Evolutionary conservation across 1,140 invertebrate genomes (phyloP), one percentile per base, ranked within the genome.

Genomic region (Papilio helenus): DNA sequence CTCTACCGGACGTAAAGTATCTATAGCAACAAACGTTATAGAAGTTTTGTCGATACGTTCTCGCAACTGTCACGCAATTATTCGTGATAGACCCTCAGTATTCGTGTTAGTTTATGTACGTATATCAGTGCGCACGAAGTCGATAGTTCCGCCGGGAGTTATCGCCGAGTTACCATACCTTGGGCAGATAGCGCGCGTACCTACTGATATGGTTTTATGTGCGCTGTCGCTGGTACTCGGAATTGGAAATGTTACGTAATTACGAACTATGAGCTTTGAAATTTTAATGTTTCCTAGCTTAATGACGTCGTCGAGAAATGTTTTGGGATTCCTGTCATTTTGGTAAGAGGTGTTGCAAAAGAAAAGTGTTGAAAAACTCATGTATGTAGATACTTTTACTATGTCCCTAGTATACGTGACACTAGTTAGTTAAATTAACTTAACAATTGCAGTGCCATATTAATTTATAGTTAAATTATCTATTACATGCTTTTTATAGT

Each of bases 121-220:
- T 65, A 74, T 76, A 76, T 80, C 79, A 77, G 18, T 42, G 46
- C n/a, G 7, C 61, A 68, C 61, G 23, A 68, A 68, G 74, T 49
- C 46, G 65, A 80, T 80, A 80, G 72, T 72, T 80, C 65, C 23
- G 72, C 34, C 71, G 61, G 72, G 18, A 80, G 34, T 80, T 80
- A 80, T 77, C 74, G 61, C 23, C 14, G n/a, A 49, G 55, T 72
- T 72, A 80, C 72, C 61, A 55, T 76, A 72, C 61, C 34, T 71
- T 76, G 16, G 46, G 29, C 34, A 42, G 44, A 46, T 74, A 65
- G 44, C 58, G 34, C 76, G 34, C 55, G 65, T 61, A 61, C 58
- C 58, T 68, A 68, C 61, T 68, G 61, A 68, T 68, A 68, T 29
- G 61, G 61, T 29, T 68, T 68, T 34, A 65, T 29, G 58, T 29